A percentile compares a stretch with the other conserved stretches of the same genome.
These are phyloP conservation scores for Phengaris alcon DNA, from an alignment of 2,888 invertebrate species.

Conservation along the genomic window DNA sequence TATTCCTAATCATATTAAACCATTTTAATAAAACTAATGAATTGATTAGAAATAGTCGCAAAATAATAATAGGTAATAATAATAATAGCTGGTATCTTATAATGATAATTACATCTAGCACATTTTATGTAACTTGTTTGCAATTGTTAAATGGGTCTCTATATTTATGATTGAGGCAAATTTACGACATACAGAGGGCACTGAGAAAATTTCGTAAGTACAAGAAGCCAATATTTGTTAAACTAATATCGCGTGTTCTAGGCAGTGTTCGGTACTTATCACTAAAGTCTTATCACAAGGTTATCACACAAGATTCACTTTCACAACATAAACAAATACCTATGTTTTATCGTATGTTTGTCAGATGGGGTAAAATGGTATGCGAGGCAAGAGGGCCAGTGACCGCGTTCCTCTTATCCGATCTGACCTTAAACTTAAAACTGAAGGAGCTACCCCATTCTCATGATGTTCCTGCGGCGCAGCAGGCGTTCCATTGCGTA, in stretches of 20 bases:
- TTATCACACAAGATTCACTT: slow-evolving; percentile 50
- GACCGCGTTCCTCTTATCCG: not conserved
- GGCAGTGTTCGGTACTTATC: slow-evolving; percentile 58
- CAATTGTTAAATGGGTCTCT: not conserved
- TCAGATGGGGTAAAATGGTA: not conserved
- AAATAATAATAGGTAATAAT: not conserved
- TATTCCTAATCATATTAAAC: too few species aligned
- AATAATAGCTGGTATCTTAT: not conserved
- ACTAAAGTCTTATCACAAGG: slow-evolving; percentile 62
- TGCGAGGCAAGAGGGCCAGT: too few species aligned
- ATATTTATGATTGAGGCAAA: not conserved
- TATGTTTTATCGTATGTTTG: not conserved
- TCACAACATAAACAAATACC: slow-evolving; percentile 28
- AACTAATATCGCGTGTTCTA: slow-evolving; percentile 72
- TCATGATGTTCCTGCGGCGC: slow-evolving; percentile 73
- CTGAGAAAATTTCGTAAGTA: slow-evolving; percentile 54
- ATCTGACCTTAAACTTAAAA: not conserved
- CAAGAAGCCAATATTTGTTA: slow-evolving; percentile 66
- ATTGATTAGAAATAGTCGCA: too few species aligned
- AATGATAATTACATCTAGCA: not conserved
- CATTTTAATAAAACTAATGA: too few species aligned
- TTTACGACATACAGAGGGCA: not conserved
- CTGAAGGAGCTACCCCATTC: slow-evolving; percentile 63
- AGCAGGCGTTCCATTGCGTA: slow-evolving; percentile 75
- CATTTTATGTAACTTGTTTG: slow-evolving; percentile 4